These are phyloP conservation scores for Eciton burchellii DNA, from an alignment of 1,140 invertebrate species.

Conservation along the genomic window DNA sequence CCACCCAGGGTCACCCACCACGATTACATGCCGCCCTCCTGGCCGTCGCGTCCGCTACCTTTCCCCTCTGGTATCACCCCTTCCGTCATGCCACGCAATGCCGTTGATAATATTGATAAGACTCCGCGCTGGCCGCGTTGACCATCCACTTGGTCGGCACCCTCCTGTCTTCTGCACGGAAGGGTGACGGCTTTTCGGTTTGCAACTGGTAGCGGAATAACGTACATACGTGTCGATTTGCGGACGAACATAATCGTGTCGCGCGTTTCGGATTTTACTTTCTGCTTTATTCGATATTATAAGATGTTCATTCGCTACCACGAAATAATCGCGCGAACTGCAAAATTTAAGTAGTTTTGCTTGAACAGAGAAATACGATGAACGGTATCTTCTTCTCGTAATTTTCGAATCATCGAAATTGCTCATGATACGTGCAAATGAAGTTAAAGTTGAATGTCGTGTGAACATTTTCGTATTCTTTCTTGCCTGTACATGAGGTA, in stretches of 20 bases:
- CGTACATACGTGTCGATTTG: conserved; percentile 19
- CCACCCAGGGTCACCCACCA: conserved; percentile 52
- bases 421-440: no score
- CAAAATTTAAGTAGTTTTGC: background rate
- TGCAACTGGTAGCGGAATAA: background rate
- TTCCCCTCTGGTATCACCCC: background rate
- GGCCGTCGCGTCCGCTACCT: background rate
- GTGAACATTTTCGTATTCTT: background rate
- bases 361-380: no score
- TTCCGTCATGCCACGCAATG: conserved; percentile 8
- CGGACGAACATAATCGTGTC: conserved; percentile 9
- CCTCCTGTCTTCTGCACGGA: conserved; percentile 33
- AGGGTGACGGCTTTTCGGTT: conserved; percentile 21
- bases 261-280: conserved; percentile 9
- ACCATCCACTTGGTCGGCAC: conserved; percentile 32
- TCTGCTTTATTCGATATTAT: conserved; percentile 11
- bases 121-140: conserved; percentile 36
- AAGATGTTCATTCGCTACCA: background rate
- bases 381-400: background rate
- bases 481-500: background rate
- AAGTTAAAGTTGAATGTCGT: no score
- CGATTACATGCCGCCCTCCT: conserved; percentile 49
- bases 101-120: conserved; percentile 75
- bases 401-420: no score
- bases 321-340: background rate